Evolutionary conservation across 53 echinoderm and acorn worm genomes (phyloP), one percentile per base, ranked within the genome.

Genomic region (Mesocentrotus franciscanus): DNA sequence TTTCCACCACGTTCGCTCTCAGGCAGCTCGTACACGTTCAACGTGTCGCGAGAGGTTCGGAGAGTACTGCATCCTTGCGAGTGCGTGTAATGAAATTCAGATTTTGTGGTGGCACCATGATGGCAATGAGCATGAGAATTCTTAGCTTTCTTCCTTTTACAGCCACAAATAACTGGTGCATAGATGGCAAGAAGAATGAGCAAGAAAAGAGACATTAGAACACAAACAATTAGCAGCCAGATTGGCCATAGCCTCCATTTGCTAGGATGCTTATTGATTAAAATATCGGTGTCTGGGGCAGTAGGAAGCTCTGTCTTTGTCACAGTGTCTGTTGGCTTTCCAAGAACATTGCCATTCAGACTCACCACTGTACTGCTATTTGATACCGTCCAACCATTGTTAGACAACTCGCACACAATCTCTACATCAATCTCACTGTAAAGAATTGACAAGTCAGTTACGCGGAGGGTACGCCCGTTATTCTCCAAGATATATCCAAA

Each of bases 11-110:
- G 93, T 58, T 97, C 97, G 49, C 96, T 96, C 89, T 97, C 97
- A 9, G 97, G 94, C 75, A 94, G 64, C 92, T 97, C 97, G 56
- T 97, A 97, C 35, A 96, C 94, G 85, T 97, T 97, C 16, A 97
- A 87, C 20, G 95, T 96, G 35, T 97, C 97, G 15, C 94, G 95
- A 32, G 96, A 94, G 20, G 96, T 95, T 20, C 96, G 78, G 10
- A 96, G 94, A 49, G 96, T 96, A 85, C 96, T 95, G 61, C 97
- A 98, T 58, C 97, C 97, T 32, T 97, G 96, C 14, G 96, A 96
- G 95, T 97, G 97, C 15, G 96, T 96, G 93, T 96, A 98, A 56
- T 98, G 98, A 78, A 98, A 96, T 60, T 97, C 97, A 10, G 98
- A 96, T 60, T 96, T 97, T 7, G 62, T 66, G 64, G 92, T 66